These are phyloP conservation scores for Procavia capensis DNA, from an alignment of 2,113 vertebrate genomes.

Conservation along the genomic window DNA sequence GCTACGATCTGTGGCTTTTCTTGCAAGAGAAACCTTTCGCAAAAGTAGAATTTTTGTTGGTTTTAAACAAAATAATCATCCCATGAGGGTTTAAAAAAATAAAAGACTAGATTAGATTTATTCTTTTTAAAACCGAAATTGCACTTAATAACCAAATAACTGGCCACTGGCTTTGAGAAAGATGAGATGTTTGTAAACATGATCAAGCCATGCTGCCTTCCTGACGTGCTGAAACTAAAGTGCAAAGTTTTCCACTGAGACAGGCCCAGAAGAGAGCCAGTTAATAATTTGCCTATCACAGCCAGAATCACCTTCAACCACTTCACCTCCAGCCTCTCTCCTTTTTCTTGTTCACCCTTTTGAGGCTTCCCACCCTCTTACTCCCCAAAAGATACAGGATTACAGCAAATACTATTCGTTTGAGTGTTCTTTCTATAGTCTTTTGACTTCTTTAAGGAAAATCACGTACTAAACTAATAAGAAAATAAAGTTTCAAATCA, in stretches of 20 bases:
- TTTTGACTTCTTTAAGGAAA: slow-evolving; percentile 34
- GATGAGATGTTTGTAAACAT: not conserved
- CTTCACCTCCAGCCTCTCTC: slow-evolving; percentile 29
- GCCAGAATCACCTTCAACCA: not conserved
- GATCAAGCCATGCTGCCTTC: not conserved
- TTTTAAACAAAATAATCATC: slow-evolving; percentile 3
- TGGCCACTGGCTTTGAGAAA: not conserved
- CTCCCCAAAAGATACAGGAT: not conserved
- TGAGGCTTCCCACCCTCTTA: not conserved
- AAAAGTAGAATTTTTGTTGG: not conserved
- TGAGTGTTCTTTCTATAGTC: slow-evolving; percentile 40
- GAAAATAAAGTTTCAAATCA: slow-evolving; percentile 49
- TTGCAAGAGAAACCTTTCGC: not conserved
- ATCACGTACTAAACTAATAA: slow-evolving; percentile 51
- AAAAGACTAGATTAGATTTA: not conserved
- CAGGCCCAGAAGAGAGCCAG: not conserved
- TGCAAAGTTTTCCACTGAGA: not conserved
- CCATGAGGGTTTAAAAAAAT: not conserved
- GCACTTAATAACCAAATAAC: slow-evolving; percentile 18
- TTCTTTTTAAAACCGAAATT: slow-evolving; percentile 5
- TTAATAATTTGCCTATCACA: not conserved
- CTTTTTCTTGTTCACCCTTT: slow-evolving; percentile 31
- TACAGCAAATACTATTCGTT: slow-evolving; percentile 13
- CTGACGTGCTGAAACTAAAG: not conserved
- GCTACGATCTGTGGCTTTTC: not conserved